Evolutionary conservation across 2,797 vertebrate species (phyloP), one percentile per base, ranked within the genome.

Genomic region (Propithecus deckenii): DNA sequence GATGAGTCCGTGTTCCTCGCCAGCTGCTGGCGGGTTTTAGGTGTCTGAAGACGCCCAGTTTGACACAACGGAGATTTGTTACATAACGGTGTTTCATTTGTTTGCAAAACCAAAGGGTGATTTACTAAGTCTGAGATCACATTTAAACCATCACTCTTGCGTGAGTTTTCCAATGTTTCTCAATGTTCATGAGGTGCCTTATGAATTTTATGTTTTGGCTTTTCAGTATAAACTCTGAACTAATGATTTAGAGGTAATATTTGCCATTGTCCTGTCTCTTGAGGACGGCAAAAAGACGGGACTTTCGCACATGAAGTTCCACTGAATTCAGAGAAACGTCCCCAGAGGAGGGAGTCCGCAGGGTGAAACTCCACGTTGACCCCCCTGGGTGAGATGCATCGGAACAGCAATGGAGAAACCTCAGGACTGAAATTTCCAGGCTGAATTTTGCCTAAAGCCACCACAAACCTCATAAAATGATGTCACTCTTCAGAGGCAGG

Each of bases 391-490:
- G n/a, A 22, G 35, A 12, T 3, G 23, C 41, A 11, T 35, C 10
- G 20, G 43, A 15, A 32, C 9, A 38, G 50, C 11, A 5, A 22
- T 1, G 30, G 30, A 2, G 38, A 28, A 32, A 11, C 13, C 0
- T 2, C n/a, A 4, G 43, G 41, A 35, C 32, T n/a, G 74, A 81
- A 30, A 22, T 35, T 17, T 14, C 78, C 5, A 38, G 78, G 63
- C 75, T 74, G 59, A 7, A 18, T 80, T 50, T 69, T 96, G 69
- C 75, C 52, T 35, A 63, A 92, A 91, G 87, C 13, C 35, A 35
- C 20, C 5, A 14, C 71, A 30, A 93, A 89, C 80, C 93, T 95
- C 69, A 18, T 22, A 38, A 32, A 97, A 94, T 94, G 78, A 23
- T 6, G 6, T 22, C 91, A 71, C 30, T 59, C 38, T 13, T 81